These are phyloP conservation scores for Calycopis cecrops DNA, from an alignment of 1,140 invertebrate species.

Conservation along the genomic window DNA sequence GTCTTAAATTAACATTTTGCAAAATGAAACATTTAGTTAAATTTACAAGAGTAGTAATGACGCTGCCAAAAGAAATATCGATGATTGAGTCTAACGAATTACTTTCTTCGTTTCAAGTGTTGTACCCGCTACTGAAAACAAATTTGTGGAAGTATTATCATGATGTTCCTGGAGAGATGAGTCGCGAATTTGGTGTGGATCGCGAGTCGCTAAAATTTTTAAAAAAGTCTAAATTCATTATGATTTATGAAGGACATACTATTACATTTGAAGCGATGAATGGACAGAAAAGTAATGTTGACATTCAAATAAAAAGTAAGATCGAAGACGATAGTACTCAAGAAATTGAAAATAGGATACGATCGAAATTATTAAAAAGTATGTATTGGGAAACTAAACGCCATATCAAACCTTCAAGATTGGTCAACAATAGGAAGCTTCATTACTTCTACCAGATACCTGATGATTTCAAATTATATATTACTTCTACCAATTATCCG, in stretches of 20 bases:
- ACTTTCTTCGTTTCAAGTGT: conserved; percentile 36
- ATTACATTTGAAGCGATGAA: conserved; percentile 55
- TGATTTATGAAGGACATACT: conserved; percentile 41
- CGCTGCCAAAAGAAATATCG: conserved; percentile 46
- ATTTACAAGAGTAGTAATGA: conserved; percentile 56
- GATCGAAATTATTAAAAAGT: conserved; percentile 36
- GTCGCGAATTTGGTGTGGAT: conserved; percentile 58
- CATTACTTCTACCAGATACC: conserved; percentile 54
- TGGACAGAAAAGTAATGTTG: conserved; percentile 47
- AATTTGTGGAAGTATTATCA: conserved; percentile 63
- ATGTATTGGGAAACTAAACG: conserved; percentile 49
- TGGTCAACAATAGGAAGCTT: conserved; percentile 45
- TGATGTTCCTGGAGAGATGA: conserved; percentile 57
- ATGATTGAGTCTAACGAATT: conserved; percentile 50
- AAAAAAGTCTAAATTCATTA: conserved; percentile 47
- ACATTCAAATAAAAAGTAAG: conserved; percentile 34
- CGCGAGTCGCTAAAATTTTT: conserved; percentile 54
- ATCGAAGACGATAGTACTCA: conserved; percentile 24
- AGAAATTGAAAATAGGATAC: conserved; percentile 31
- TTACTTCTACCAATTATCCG: conserved; percentile 56
- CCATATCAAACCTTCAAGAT: conserved; percentile 38
- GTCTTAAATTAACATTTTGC: conserved; percentile 51
- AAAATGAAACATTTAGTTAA: conserved; percentile 50
- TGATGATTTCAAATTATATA: conserved; percentile 60
- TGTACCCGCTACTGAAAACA: conserved; percentile 48